A percentile compares a stretch with the other conserved stretches of the same genome.
These are phyloP conservation scores for Drosophila percnosoma DNA, from an alignment of 2,888 invertebrate species.

Conservation along the genomic window DNA sequence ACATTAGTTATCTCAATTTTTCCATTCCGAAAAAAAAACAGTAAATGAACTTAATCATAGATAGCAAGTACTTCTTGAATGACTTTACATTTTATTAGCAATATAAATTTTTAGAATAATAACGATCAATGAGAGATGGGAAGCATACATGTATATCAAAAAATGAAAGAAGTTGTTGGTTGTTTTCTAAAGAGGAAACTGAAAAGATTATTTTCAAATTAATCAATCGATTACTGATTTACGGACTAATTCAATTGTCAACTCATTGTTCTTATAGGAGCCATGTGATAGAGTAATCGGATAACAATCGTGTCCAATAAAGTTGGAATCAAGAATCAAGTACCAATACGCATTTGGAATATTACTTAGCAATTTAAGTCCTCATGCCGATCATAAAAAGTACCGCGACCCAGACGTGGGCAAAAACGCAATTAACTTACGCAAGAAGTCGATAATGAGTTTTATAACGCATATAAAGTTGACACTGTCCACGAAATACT, in stretches of 20 bases:
- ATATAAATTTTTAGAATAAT: neutral
- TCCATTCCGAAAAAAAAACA: neutral
- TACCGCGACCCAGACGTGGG: neutral
- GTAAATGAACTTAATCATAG: neutral
- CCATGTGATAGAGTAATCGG: neutral
- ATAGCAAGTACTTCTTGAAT: neutral
- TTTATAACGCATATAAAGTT: constrained; percentile 9
- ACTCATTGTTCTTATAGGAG: neutral
- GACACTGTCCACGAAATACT: neutral
- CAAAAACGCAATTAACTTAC: constrained; percentile 14
- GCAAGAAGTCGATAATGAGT: constrained; percentile 16
- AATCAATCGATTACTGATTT: neutral
- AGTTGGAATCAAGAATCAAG: neutral
- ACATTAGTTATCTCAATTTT: neutral
- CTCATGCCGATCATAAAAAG: constrained; percentile 12
- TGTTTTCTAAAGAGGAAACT: neutral
- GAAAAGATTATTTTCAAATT: neutral
- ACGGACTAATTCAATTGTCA: no score
- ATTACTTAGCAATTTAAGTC: neutral
- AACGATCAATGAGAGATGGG: no score
- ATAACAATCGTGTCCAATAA: neutral
- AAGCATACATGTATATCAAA: neutral
- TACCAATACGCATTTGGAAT: neutral
- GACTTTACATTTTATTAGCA: neutral
- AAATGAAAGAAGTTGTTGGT: neutral